Conservation (phyloP, 2,797 vertebrate genomes). For the Cossypha caffra region DNA sequence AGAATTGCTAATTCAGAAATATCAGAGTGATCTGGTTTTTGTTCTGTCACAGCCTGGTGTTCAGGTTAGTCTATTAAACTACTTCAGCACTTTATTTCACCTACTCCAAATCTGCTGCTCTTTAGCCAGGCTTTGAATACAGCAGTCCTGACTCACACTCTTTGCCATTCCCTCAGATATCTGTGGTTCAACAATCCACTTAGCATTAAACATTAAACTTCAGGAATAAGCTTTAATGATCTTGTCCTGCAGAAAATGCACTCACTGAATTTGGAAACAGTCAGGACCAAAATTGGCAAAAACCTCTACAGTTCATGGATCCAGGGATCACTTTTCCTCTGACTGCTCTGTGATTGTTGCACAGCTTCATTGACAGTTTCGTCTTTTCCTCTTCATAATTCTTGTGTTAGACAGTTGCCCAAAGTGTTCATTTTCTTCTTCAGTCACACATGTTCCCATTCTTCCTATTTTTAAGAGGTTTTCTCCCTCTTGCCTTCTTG, state of each 20-base stretch:
- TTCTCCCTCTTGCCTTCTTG: background rate
- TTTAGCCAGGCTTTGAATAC: slow-evolving; percentile 11
- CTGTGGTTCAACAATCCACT: background rate
- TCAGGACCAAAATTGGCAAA: background rate
- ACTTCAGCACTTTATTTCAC: slow-evolving; percentile 53
- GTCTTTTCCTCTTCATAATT: background rate
- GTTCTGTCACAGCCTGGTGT: slow-evolving; percentile 64
- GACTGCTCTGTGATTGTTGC: background rate
- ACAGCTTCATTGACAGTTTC: background rate
- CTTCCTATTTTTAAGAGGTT: background rate
- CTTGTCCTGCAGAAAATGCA: background rate
- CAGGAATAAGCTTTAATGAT: background rate
- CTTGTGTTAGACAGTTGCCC: background rate
- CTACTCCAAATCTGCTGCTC: slow-evolving; percentile 7
- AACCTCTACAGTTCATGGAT: background rate
- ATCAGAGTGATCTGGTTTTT: slow-evolving; percentile 70
- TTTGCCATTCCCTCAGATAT: background rate
- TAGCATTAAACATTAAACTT: background rate
- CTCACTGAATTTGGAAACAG: background rate
- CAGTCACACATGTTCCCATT: background rate
- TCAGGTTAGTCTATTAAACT: slow-evolving; percentile 65
- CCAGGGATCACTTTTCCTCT: background rate
- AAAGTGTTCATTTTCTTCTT: background rate
- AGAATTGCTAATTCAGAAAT: slow-evolving; percentile 70
- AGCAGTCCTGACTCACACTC: background rate